phyloP scores from a whole-genome alignment of 2,888 invertebrate genomes.

The Odontomyia ornata region DNA sequence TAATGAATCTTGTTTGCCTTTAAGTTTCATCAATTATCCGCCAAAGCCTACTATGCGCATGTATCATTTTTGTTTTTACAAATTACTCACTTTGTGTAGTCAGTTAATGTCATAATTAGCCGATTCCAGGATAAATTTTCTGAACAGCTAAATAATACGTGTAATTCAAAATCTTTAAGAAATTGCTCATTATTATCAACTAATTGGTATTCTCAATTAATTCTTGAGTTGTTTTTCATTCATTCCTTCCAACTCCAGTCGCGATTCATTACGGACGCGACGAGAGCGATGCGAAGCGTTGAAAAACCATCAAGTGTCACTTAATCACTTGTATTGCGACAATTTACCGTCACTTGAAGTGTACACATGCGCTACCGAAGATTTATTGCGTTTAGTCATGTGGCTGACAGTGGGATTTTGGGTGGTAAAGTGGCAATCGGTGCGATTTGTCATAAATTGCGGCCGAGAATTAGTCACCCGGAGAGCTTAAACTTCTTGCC shows the following conservation, averaged over 20 bases:
- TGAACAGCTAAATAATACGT: too few species aligned
- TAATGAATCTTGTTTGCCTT: too few species aligned
- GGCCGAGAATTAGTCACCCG: conserved; percentile 29
- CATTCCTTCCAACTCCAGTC: neutral
- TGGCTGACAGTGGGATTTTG: conserved; percentile 29
- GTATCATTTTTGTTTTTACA: too few species aligned
- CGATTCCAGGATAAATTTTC: too few species aligned
- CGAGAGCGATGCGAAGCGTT: neutral
- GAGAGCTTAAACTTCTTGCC: neutral
- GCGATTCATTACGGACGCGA: too few species aligned
- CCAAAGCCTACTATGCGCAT: too few species aligned
- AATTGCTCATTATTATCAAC: neutral
- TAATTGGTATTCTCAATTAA: neutral
- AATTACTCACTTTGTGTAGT: too few species aligned
- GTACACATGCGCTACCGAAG: conserved; percentile 18
- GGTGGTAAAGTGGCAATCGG: conserved; percentile 29
- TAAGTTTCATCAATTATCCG: too few species aligned
- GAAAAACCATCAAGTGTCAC: conserved; percentile 18
- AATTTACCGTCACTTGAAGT: conserved; percentile 29
- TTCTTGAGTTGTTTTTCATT: neutral
- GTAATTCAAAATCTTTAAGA: too few species aligned
- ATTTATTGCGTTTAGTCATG: conserved; percentile 35
- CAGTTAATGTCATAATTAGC: too few species aligned
- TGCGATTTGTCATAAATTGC: conserved; percentile 30
- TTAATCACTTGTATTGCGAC: conserved; percentile 34